phyloP scores from a whole-genome alignment of 2,113 vertebrate species.

The Tympanuchus pallidicinctus region DNA sequence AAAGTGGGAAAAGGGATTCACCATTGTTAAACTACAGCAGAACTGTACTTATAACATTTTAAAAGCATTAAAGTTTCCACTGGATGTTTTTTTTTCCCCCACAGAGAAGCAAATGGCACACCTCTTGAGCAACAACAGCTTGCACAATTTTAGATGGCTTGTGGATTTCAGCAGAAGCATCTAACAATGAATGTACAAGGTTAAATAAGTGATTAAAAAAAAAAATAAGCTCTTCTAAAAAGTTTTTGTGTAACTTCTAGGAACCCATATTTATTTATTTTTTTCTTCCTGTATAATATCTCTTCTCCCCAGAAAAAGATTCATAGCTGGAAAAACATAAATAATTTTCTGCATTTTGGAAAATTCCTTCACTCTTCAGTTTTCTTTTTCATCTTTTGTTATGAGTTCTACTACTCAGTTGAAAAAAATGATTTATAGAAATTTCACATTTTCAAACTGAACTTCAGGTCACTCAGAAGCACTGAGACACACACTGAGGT shows the following conservation, averaged over 20 bases:
- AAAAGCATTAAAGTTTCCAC: not conserved
- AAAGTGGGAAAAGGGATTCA: not conserved
- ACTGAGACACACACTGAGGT: not conserved
- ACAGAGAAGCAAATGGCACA: not conserved
- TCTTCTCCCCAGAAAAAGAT: not conserved
- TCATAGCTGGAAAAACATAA: not conserved
- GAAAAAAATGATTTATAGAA: not conserved
- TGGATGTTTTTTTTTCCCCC: not conserved
- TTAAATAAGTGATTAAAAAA: not conserved
- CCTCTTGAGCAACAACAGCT: not conserved
- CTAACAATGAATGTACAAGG: accelerated
- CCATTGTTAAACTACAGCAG: not conserved
- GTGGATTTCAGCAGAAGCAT: not conserved
- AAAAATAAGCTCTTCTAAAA: not conserved
- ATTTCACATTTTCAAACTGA: not conserved
- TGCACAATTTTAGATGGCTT: not conserved
- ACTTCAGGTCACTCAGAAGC: not conserved
- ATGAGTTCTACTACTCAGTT: not conserved
- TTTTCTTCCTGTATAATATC: not conserved
- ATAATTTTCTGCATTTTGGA: not conserved
- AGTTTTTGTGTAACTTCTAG: not conserved
- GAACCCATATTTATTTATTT: accelerated
- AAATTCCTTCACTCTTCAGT: not conserved
- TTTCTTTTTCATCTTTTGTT: not conserved
- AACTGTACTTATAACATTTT: not conserved